Evolutionary conservation across 2,797 vertebrate genomes (phyloP), one percentile per base, ranked within the genome.

Genomic region (Knipowitschia caucasica): DNA sequence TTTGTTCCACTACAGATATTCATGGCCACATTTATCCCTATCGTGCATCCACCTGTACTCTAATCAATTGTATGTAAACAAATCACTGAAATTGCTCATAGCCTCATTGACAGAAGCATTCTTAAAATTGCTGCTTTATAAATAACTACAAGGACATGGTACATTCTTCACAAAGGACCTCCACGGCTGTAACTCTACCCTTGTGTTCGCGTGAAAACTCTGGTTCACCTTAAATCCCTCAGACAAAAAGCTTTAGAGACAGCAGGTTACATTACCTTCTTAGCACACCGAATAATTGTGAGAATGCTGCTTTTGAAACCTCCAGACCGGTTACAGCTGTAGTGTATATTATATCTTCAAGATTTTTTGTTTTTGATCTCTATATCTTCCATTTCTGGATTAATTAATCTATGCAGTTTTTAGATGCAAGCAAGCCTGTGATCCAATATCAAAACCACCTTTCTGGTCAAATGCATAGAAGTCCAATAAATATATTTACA

Each of bases 191-290:
- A 47, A 47, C 26, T 47, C 44, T 29, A 47, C 9, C 17, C 8
- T 10, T 47, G 45, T 18, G 44, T 21, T 11, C 9, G 4, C 17
- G 17, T 30, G 45, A 30, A 47, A 30, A 31, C 17, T 20, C 24
- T 24, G 4, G 24, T 44, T 8, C 44, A 29, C 10, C 45, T 47
- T 30, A 47, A 47, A 47, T 47, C 45, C 45, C 27, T 12, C 45
- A 31, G 27, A 47, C 27, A 47, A 47, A 47, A 47, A 47, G 27
- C 45, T 47, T 18, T 47, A 14, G 27, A 47, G 26, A 20, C 27
- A 29, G 43, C 24, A 15, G 14, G 18, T 45, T 45, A 17, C 43
- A 14, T 47, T 47, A 47, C 45, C 17, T 31, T 27, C 45, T 47
- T 31, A 47, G 45, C 31, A 27, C 45, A 53, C 36, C 18, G 43